phyloP scores from a whole-genome alignment of 2,113 vertebrate genomes.

The Microtus montanus region DNA sequence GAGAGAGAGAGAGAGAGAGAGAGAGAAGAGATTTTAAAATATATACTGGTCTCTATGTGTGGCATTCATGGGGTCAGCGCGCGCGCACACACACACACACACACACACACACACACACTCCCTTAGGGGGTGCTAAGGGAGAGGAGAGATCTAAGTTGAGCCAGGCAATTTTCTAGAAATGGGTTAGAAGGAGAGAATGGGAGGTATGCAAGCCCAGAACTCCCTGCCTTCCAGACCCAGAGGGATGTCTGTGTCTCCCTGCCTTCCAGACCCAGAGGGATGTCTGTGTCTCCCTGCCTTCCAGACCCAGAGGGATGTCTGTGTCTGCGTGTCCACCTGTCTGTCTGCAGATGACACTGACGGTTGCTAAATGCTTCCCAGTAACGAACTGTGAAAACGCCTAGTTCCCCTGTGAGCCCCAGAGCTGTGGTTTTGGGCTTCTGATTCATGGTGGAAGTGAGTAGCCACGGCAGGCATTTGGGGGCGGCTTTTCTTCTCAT shows the following conservation, averaged over 20 bases:
- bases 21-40: neutral
- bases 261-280: neutral
- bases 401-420: constrained; percentile 67
- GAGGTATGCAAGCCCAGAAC: neutral
- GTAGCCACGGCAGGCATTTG: constrained; percentile 72
- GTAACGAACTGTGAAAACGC: constrained; percentile 67
- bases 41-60: neutral
- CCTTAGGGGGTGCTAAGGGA: neutral
- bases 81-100: neutral
- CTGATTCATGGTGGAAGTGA: constrained; percentile 81
- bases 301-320: neutral
- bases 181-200: neutral
- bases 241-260: neutral
- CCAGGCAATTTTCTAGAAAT: constrained; percentile 39
- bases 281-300: neutral
- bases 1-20: neutral
- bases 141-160: neutral
- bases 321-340: neutral
- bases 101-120: neutral
- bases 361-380: constrained; percentile 68
- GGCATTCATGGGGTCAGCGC: neutral
- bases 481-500: constrained; percentile 41
- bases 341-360: constrained; percentile 69
- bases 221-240: neutral
- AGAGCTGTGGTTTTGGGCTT: constrained; percentile 77